Percentiles rank a stretch among this genome's conserved stretches.
phyloP scores from a whole-genome alignment of 1,140 invertebrate species.

The Apolygus lucorum region DNA sequence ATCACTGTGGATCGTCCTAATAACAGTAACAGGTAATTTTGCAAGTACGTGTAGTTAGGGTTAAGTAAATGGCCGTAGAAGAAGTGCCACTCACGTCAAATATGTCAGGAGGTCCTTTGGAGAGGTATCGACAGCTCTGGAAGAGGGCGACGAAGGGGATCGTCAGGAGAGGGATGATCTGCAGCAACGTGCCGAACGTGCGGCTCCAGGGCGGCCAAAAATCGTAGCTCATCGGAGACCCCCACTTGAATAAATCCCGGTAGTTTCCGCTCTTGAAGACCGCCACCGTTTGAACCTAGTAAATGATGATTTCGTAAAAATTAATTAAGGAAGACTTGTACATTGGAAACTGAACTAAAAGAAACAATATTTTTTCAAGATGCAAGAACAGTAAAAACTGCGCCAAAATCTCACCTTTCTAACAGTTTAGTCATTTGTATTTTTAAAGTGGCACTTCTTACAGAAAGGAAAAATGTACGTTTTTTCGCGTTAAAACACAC shows the following conservation, averaged over 20 bases:
- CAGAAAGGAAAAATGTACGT: too few relatives aligned
- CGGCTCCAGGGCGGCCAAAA: constrained; percentile 69
- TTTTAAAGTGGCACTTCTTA: too few relatives aligned
- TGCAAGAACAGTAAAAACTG: too few relatives aligned
- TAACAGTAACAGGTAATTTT: too few relatives aligned
- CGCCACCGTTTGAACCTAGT: constrained; percentile 61
- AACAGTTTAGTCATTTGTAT: too few relatives aligned
- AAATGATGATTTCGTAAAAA: background rate
- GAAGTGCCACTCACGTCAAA: constrained; percentile 79
- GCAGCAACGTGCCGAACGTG: constrained; percentile 66
- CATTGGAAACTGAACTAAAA: too few relatives aligned
- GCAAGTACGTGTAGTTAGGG: too few relatives aligned
- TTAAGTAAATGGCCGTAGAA: too few relatives aligned
- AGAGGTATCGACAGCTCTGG: constrained; percentile 73
- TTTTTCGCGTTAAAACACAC: too few relatives aligned
- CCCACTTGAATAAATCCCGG: constrained; percentile 62
- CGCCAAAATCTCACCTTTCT: too few relatives aligned
- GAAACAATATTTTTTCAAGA: too few relatives aligned
- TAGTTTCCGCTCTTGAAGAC: constrained; percentile 68
- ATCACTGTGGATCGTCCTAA: too few relatives aligned
- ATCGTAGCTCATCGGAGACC: constrained; percentile 43
- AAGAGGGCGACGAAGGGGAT: constrained; percentile 68
- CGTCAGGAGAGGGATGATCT: constrained; percentile 63
- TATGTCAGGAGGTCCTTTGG: constrained; percentile 71
- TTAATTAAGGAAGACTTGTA: background rate